Percentiles rank a stretch among this genome's conserved stretches.
phyloP scores from a whole-genome alignment of 2,113 vertebrate species.

The Mixornis gularis region DNA sequence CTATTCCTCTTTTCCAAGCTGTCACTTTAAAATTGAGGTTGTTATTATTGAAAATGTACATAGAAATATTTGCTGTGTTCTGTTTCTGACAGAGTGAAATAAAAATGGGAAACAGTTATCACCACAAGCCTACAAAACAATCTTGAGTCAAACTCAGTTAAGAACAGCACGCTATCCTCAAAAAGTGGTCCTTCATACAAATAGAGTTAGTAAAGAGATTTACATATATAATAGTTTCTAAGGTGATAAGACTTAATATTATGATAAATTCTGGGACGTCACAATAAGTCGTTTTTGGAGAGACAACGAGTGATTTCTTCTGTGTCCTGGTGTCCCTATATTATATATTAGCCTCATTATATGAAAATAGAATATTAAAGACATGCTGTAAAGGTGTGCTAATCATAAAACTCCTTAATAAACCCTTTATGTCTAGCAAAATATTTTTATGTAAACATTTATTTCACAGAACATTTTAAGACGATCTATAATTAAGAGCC shows the following conservation, averaged over 20 bases:
- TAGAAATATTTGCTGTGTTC: not conserved
- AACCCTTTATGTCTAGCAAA: constrained; percentile 6
- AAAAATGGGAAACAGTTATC: not conserved
- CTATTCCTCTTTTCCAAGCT: not conserved
- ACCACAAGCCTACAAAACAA: not conserved
- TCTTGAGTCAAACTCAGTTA: not conserved
- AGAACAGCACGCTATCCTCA: not conserved
- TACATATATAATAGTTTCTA: not conserved
- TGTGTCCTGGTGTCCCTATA: not conserved
- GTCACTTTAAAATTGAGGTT: not conserved
- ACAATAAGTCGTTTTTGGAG: not conserved
- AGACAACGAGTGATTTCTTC: not conserved
- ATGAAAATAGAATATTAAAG: not conserved
- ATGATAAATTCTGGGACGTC: not conserved
- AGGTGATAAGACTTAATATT: not conserved
- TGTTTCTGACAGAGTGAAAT: not conserved
- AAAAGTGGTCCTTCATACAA: not conserved
- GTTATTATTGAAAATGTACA: not conserved
- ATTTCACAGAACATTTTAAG: constrained; percentile 6
- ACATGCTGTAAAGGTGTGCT: not conserved
- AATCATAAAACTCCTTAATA: not conserved
- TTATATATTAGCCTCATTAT: not conserved
- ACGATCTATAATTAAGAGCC: not conserved
- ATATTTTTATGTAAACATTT: not conserved
- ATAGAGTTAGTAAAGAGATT: not conserved